phyloP scores from a whole-genome alignment of 2,888 invertebrate genomes.

The Fragum sueziense region DNA sequence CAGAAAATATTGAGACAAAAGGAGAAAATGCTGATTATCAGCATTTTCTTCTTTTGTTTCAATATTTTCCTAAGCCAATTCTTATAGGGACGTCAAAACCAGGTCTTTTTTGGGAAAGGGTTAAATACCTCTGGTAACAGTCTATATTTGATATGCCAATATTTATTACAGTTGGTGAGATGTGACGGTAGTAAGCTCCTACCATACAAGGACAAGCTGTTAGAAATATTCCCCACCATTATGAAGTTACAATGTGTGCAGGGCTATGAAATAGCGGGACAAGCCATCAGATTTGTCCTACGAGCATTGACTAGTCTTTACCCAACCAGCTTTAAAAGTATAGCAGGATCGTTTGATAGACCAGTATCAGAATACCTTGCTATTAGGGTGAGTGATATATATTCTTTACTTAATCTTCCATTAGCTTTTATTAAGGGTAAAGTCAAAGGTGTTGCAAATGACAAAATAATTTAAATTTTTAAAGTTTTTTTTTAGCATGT shows the following conservation, averaged over 20 bases:
- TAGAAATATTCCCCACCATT: slow-evolving; percentile 88
- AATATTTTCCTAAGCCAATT: too few relatives aligned
- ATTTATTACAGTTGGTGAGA: slow-evolving; percentile 84
- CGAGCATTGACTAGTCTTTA: slow-evolving; percentile 86
- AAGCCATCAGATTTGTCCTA: slow-evolving; percentile 86
- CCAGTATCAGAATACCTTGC: slow-evolving; percentile 88
- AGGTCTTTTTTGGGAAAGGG: too few relatives aligned
- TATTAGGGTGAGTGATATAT: slow-evolving; percentile 84
- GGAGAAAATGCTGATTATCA: neutral
- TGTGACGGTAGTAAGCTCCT: slow-evolving; percentile 87
- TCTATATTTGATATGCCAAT: too few relatives aligned
- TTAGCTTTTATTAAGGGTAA: too few relatives aligned
- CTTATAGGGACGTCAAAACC: too few relatives aligned
- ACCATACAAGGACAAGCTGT: slow-evolving; percentile 87
- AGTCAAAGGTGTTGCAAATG: too few relatives aligned
- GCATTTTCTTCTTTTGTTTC: too few relatives aligned
- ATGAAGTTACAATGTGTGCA: slow-evolving; percentile 88
- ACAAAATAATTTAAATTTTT: too few relatives aligned
- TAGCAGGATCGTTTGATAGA: slow-evolving; percentile 85
- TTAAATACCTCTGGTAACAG: too few relatives aligned
- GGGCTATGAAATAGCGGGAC: slow-evolving; percentile 86
- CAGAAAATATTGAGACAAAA: too few relatives aligned
- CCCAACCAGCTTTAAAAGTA: slow-evolving; percentile 87
- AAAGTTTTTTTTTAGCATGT: too few relatives aligned
- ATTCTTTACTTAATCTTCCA: too few relatives aligned